Evolutionary conservation across 2,113 vertebrate species (phyloP), one percentile per base, ranked within the genome.

Genomic region (Lagenorhynchus albirostris): DNA sequence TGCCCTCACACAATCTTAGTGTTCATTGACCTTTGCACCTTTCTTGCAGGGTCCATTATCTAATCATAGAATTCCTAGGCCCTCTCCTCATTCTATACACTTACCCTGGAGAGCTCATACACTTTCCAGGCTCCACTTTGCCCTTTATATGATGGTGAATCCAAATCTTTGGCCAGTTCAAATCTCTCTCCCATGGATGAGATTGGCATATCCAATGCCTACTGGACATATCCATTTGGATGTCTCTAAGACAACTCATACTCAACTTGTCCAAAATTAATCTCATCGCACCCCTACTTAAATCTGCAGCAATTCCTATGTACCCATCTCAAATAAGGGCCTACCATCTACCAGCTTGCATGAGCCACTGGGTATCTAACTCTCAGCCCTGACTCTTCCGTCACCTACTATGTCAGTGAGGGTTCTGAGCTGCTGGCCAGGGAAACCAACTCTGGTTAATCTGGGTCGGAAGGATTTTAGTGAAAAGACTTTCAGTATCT

Each of bases 1-100:
- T 6, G 23, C 50, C 25, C 10, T 21, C 7, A n/a, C 13, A 29
- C 15, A 50, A 0, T 9, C n/a, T 62, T 55, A 6, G 55, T 13
- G 31, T 62, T 29, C 44, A 33, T 11, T 10, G 5, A 26, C 53
- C 8, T 82, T 25, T 20, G 23, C 31, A 31, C n/a, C 20, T 68
- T 65, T 53, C 41, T 47, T 33, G 14, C 9, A 21, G 53, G n/a
- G 3, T 38, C 41, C 25, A 1, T 55, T 18, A 41, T 18, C 29
- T 63, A 15, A 36, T 36, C 20, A 47, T 4, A 29, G 7, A 60
- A 50, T 74, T 23, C 20, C 14, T 77, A 13, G 26, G 58, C 21
- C 33, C 29, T 65, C 47, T 81, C 80, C 50, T 67, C 58, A 50
- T 50, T 47, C 58, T 50, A 50, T 33, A 80, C 73, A 14, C 71